These are phyloP conservation scores for Synergus gifuensis DNA, from an alignment of 2,888 invertebrate genomes.

Conservation along the genomic window DNA sequence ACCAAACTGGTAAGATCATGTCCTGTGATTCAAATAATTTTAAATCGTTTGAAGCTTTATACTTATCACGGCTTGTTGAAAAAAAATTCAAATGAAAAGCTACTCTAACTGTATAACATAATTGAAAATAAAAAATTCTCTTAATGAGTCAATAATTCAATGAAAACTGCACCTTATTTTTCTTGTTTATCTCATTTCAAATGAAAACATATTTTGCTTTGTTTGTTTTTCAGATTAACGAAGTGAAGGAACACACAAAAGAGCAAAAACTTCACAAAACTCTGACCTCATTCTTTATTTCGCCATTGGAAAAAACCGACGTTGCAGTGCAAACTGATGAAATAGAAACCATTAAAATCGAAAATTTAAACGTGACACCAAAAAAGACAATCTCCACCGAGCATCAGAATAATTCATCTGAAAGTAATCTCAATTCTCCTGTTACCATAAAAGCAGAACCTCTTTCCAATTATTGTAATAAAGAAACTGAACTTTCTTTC, in stretches of 20 bases:
- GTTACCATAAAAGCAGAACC: constrained; percentile 20
- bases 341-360: not conserved
- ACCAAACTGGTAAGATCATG: constrained; percentile 63
- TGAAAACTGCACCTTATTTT: not conserved
- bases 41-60: too few relatives aligned
- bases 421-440: not conserved
- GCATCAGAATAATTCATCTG: not conserved
- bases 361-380: not conserved
- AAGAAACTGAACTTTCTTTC: not conserved
- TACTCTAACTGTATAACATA: too few relatives aligned
- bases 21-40: constrained; percentile 28
- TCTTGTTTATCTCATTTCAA: not conserved
- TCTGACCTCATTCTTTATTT: constrained; percentile 63
- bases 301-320: constrained; percentile 59
- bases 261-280: constrained; percentile 64
- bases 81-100: too few relatives aligned
- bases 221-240: constrained; percentile 62
- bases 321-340: constrained; percentile 64
- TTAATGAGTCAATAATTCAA: not conserved
- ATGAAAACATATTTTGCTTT: not conserved
- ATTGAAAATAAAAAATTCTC: too few relatives aligned
- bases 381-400: not conserved
- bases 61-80: not conserved
- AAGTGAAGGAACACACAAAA: constrained; percentile 65
- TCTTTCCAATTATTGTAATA: not conserved